A percentile compares a stretch with the other conserved stretches of the same genome.
Evolutionary conservation across 2,113 vertebrate genomes (phyloP).

Genomic region (Passer domesticus): DNA sequence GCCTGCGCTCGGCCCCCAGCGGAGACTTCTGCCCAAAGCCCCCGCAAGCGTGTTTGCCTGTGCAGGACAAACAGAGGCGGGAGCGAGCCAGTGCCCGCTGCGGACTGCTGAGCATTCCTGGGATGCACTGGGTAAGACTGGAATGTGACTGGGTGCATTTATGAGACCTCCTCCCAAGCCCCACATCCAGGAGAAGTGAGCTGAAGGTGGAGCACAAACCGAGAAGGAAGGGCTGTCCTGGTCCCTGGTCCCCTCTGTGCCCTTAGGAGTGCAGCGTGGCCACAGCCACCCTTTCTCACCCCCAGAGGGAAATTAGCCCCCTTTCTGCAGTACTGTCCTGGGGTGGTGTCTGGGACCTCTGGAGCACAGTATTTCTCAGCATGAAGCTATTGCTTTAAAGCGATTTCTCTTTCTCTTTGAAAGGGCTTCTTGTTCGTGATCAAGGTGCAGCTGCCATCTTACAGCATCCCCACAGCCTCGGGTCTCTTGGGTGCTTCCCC

Average conservation of each 20-base stretch:
- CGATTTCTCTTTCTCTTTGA: not conserved
- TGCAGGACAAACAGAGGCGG: not conserved
- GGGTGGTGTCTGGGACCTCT: not conserved
- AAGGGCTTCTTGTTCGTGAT: not conserved
- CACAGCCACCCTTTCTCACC: not conserved
- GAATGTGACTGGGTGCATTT: accelerated
- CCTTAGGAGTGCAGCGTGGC: not conserved
- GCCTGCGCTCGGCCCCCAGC: not conserved
- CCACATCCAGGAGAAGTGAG: not conserved
- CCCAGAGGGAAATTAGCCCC: not conserved
- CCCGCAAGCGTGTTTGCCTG: not conserved
- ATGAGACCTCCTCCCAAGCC: not conserved
- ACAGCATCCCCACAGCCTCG: accelerated
- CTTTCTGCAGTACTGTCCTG: no score
- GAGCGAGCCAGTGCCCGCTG: not conserved
- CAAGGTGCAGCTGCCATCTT: not conserved
- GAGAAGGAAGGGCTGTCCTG: not conserved
- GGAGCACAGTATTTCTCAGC: not conserved
- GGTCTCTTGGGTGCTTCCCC: not conserved
- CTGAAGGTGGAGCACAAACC: not conserved
- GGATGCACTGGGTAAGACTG: accelerated
- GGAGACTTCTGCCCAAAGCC: not conserved
- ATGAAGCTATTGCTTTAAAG: not conserved
- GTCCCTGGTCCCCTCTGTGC: not conserved
- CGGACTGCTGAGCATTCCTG: accelerated